phyloP scores from a whole-genome alignment of 2,113 vertebrate species.

The Hemibagrus wyckioides region DNA sequence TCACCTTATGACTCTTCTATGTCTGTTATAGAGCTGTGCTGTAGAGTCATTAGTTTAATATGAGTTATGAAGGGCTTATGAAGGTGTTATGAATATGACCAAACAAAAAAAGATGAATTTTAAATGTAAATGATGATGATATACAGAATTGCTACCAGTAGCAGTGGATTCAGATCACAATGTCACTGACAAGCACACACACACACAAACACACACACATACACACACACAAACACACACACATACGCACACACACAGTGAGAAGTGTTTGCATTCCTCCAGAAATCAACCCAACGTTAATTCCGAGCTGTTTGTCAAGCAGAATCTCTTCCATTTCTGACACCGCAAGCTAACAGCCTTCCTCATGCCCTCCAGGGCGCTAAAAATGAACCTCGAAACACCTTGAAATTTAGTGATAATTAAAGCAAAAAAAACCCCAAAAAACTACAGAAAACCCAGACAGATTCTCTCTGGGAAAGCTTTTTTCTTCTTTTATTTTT shows the following conservation, averaged over 20 bases:
- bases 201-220: not conserved
- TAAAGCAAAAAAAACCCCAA: too few species aligned
- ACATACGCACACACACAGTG: not conserved
- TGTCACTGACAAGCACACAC: not conserved
- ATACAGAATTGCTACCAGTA: not conserved
- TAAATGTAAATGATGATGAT: not conserved
- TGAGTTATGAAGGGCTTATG: not conserved
- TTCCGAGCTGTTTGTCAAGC: not conserved
- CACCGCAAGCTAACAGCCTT: not conserved
- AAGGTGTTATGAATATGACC: not conserved
- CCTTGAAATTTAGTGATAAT: constrained; percentile 20
- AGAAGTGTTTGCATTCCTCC: not conserved
- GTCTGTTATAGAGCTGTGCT: not conserved
- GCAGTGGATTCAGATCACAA: not conserved
- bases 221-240: constrained; percentile 18
- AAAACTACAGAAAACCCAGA: not conserved
- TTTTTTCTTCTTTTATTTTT: not conserved
- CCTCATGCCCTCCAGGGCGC: constrained; percentile 14
- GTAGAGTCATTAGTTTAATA: too few species aligned
- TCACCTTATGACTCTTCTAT: not conserved
- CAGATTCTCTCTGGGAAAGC: constrained; percentile 3
- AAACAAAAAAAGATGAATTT: not conserved
- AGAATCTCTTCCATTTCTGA: not conserved
- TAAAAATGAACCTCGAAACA: constrained; percentile 8
- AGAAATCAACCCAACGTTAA: not conserved